Conservation (phyloP, 2,797 vertebrate genomes). For the Gallinago solitaria region DNA sequence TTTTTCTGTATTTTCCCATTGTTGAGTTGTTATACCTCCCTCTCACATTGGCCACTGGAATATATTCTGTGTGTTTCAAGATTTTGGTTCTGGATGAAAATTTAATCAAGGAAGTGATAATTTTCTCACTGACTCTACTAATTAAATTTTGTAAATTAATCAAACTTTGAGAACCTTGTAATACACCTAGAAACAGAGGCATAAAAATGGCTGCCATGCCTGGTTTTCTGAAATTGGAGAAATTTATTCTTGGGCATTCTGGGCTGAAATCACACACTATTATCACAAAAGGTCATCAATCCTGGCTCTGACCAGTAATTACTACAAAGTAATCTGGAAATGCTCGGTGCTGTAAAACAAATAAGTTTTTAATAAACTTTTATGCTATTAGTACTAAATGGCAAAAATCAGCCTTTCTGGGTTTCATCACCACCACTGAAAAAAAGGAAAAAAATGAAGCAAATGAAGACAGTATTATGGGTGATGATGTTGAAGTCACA, state of each 20-base stretch:
- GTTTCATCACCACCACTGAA: neutral
- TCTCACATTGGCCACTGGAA: neutral
- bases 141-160: too few relatives aligned
- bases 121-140: neutral
- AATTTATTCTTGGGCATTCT: neutral
- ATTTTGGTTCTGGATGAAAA: neutral
- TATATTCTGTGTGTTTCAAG: neutral
- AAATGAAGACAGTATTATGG: neutral
- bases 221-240: neutral
- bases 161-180: neutral
- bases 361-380: neutral
- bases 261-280: neutral
- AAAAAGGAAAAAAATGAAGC: neutral
- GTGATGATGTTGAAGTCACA: neutral
- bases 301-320: neutral
- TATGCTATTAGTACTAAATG: neutral
- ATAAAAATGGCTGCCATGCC: neutral
- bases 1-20: neutral
- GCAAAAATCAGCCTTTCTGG: neutral
- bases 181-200: neutral
- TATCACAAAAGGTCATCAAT: neutral
- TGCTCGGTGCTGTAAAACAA: neutral
- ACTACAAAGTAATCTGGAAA: neutral
- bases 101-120: neutral
- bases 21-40: neutral